Conservation (phyloP, 2,888 invertebrate species). For the Antheraea yamamai region DNA sequence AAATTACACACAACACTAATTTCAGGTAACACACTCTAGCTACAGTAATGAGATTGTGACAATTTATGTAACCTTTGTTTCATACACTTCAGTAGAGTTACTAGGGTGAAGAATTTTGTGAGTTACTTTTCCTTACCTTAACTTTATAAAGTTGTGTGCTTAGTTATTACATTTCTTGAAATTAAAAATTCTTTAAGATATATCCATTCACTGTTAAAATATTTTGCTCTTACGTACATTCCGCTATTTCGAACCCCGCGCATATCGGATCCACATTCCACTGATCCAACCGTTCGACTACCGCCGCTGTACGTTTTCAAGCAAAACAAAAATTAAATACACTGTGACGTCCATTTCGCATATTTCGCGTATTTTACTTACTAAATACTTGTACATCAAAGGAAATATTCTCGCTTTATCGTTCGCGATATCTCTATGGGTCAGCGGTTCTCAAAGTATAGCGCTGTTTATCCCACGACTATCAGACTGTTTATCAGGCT, state of each 20-base stretch:
- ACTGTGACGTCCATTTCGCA: not conserved
- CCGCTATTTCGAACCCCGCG: not conserved
- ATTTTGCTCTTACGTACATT: not conserved
- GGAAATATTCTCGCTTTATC: conserved; percentile 5
- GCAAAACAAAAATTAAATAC: not conserved
- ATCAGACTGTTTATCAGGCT: no score
- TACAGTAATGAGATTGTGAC: no score
- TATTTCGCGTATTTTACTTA: not conserved
- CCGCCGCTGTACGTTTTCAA: not conserved
- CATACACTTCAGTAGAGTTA: no score
- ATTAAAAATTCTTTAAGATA: no score
- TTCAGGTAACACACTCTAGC: no score
- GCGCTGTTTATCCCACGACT: not conserved
- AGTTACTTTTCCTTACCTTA: no score
- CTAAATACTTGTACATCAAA: conserved; percentile 12
- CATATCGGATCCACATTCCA: not conserved
- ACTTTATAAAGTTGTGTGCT: no score
- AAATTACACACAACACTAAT: no score
- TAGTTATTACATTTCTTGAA: no score
- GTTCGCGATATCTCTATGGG: conserved; percentile 8
- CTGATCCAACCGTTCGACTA: not conserved
- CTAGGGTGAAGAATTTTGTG: no score
- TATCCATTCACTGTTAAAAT: not conserved
- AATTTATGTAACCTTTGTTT: no score
- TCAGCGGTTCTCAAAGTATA: conserved; percentile 6